A percentile compares a stretch with the other conserved stretches of the same genome.
Conservation (phyloP, 2,888 invertebrate species). For the Pardosa pseudoannulata region DNA sequence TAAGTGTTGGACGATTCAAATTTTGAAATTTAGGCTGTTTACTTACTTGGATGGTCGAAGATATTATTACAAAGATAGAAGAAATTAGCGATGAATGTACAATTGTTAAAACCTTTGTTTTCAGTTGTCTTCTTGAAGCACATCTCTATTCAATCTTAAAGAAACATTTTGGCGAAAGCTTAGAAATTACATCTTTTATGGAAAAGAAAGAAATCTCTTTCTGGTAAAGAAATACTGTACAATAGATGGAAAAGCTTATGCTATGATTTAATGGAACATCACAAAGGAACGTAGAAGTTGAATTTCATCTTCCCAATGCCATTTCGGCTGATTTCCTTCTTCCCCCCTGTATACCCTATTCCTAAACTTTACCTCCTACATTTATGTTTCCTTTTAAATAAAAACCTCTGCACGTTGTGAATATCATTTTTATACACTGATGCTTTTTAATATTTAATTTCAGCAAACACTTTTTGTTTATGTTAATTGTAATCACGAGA, state of each 20-base stretch:
- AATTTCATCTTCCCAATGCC: neutral
- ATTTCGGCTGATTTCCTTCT: constrained; percentile 7
- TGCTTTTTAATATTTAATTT: constrained; percentile 14
- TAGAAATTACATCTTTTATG: neutral
- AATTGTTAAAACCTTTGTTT: no score
- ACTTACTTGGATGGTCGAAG: no score
- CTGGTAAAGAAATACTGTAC: no score
- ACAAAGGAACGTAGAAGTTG: no score
- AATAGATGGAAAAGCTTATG: no score
- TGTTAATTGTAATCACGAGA: neutral
- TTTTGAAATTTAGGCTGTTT: no score
- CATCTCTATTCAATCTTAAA: neutral
- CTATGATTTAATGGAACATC: no score
- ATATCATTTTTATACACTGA: constrained; percentile 24
- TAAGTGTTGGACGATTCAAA: no score
- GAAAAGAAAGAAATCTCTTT: neutral
- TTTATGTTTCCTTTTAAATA: constrained; percentile 37
- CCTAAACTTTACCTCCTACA: constrained; percentile 28
- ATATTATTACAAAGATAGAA: no score
- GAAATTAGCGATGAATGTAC: no score
- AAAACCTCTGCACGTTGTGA: constrained; percentile 57
- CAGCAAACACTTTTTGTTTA: neutral
- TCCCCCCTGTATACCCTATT: neutral
- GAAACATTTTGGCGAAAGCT: neutral
- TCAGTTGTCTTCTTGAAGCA: neutral